Evolutionary conservation across 1,140 invertebrate species (phyloP).

Genomic region (Achatina immaculata): DNA sequence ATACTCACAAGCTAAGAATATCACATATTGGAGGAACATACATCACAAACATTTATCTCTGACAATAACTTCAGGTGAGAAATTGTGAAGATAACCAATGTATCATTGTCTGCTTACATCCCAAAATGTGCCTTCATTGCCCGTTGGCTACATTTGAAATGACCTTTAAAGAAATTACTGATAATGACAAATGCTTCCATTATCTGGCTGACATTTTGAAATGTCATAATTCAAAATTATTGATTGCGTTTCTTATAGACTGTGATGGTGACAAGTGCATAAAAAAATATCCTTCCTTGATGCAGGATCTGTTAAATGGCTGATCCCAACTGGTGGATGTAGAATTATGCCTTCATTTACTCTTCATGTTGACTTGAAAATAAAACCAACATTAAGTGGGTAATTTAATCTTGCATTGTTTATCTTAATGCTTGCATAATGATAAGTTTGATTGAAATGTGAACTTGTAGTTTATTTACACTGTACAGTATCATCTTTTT

Average conservation of each 20-base stretch:
- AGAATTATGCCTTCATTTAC: not conserved
- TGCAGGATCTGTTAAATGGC: not conserved
- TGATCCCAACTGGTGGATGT: not conserved
- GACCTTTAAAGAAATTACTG: not conserved
- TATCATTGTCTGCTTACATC: not conserved
- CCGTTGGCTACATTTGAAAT: not conserved
- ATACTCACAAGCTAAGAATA: too few species aligned
- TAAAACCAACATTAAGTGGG: not conserved
- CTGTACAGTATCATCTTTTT: not conserved
- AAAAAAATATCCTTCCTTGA: slow-evolving; percentile 5
- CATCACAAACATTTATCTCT: too few species aligned
- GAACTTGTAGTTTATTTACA: not conserved
- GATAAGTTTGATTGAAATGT: not conserved
- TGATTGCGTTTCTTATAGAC: not conserved
- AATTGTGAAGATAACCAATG: too few species aligned
- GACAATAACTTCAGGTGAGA: too few species aligned
- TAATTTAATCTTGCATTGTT: too few species aligned
- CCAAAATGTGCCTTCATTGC: not conserved
- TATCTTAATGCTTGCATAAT: slow-evolving; percentile 1
- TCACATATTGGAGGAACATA: too few species aligned
- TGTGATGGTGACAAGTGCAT: slow-evolving; percentile 21
- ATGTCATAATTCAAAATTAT: slow-evolving; percentile 20
- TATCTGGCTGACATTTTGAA: not conserved
- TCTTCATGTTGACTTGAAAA: not conserved
- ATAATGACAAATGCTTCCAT: not conserved